Evolutionary conservation across 1,140 invertebrate genomes (phyloP), one percentile per base, ranked within the genome.

Genomic region (Heliconius hewitsoni): DNA sequence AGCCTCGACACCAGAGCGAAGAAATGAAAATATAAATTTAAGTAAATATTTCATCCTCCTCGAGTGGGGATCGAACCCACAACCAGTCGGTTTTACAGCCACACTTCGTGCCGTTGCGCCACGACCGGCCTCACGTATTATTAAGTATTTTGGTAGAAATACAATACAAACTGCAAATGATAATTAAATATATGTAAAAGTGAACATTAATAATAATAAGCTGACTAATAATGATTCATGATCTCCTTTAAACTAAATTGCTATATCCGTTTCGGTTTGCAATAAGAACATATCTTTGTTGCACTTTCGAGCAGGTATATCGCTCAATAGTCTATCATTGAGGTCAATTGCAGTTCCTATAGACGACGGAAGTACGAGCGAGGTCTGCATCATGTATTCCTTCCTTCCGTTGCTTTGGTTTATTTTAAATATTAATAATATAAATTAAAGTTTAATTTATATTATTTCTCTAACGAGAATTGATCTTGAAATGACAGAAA

Each of bases 331-430:
- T 66, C 60, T 76, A n/a, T 72, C 37, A 8, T 19, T 55, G 71
- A 77, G 79, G 75, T 23, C 75, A 57, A n/a, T 11, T 72, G 46
- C 60, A 77, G 77, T 82, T 81, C 82, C 86, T 87, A 81, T 81
- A 85, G 55, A 79, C 72, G 84, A 84, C 88, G 91, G 91, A 93
- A 93, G 88, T 90, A 52, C 76, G 46, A 74, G 81, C 90, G 89
- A 91, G 90, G 90, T 86, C 84, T 78, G 27, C 74, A 79, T 80
- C 80, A 83, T 81, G 82, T 71, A 87, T 86, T 87, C 85, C 89
- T 91, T 91, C 86, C 90, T 93, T 93, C 90, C 89, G 88, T 55
- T 70, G 79, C 73, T 82, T 78, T 86, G 83, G 83, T 77, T 71
- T 55, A 55, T 79, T 82, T 77, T 74, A 77, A 81, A 80, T 76